Evolutionary conservation across 1,140 invertebrate species (phyloP), one percentile per base, ranked within the genome.

Genomic region (Zaprionus camerounensis): DNA sequence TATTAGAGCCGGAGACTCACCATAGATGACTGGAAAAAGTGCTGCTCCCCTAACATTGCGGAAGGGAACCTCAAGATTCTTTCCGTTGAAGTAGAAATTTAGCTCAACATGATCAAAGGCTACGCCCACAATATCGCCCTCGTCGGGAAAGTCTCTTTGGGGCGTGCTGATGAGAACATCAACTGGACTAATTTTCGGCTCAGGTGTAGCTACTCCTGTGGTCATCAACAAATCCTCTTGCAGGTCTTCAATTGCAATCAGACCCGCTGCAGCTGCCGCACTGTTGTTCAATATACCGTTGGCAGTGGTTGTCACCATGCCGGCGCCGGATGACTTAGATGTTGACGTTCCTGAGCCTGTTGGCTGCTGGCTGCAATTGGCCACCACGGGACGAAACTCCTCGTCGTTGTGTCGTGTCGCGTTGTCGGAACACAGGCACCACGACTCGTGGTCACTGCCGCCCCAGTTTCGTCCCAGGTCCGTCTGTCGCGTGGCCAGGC

Each of bases 21-120:
- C 98, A 95, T 98, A 99, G 71, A 99, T 94, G 28, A 97, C 96
- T 17, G 99, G 98, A 94, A 96, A 99, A 1, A 99, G 95, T 2
- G 97, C 97, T 9, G 97, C 97, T 71, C 98, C 98, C 92, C 97
- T 97, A 67, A 99, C 96, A 93, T 97, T 98, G 70, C 95, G 95
- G 11, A 99, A 94, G n/a, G 97, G 96, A 80, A 95, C 95, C 82
- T 98, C 96, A 80, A 98, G 93, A 78, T 96, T 95, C 91, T 96
- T 96, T 5, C 98, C 98, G 94, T 99, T 99, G 20, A 99, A 93
- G 93, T 96, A 99, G 94, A 99, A 99, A 93, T 98, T 99, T 34
- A 99, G 93, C 92, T 99, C 97, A 64, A 99, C 96, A 93, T 99
- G 99, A 93, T 99, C 99, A 93, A 98, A 99, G 3, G 97, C 96